These are phyloP conservation scores for Mus caroli DNA, from an alignment of 2,797 vertebrate species.

Conservation along the genomic window DNA sequence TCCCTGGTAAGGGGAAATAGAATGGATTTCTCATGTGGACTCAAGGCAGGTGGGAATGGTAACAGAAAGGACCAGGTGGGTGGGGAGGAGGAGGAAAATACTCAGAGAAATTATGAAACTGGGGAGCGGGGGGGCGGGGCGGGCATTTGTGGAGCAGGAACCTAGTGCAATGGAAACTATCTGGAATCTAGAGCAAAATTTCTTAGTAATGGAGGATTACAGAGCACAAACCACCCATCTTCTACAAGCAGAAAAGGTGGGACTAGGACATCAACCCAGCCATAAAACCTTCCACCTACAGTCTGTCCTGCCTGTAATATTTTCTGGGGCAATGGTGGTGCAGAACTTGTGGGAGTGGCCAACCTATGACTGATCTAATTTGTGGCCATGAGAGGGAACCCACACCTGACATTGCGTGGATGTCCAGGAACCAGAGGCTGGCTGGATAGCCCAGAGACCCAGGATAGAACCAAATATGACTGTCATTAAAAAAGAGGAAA, in stretches of 20 bases:
- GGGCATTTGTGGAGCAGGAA: not conserved
- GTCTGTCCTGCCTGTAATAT: not conserved
- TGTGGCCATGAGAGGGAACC: not conserved
- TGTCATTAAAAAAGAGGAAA: not conserved
- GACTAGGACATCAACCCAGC: not conserved
- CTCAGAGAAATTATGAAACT: not conserved
- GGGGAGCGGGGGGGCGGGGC: too few species aligned
- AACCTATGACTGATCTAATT: not conserved
- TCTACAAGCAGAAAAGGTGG: not conserved
- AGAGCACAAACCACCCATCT: not conserved
- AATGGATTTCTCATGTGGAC: not conserved
- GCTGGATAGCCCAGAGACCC: not conserved
- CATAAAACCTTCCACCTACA: not conserved
- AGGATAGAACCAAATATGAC: not conserved
- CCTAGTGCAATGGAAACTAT: not conserved
- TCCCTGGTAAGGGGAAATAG: not conserved
- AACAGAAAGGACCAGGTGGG: not conserved
- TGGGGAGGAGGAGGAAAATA: not conserved
- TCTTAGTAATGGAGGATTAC: too few species aligned
- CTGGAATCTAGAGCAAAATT: not conserved
- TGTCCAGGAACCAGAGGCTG: not conserved
- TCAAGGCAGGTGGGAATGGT: not conserved
- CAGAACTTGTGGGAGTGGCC: not conserved
- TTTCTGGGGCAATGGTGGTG: not conserved
- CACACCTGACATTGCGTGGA: not conserved